Base-by-base conservation (phyloP, 1,140 invertebrate species). In the Carcinoscorpius rotundicauda region DNA sequence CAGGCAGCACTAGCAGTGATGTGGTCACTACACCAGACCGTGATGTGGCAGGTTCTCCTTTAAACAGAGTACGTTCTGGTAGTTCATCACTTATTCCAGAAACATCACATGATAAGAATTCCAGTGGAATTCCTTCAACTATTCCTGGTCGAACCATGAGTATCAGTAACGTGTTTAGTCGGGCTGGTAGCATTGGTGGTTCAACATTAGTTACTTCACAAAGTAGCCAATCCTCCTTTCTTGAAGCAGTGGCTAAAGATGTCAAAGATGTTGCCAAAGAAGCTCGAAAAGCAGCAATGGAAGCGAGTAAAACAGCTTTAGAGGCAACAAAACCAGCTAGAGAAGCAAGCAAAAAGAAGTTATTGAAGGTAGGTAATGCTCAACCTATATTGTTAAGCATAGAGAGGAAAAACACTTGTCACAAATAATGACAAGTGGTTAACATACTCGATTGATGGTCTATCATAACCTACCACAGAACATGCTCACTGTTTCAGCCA, bases 251-350 rank as follows among this genome's bases (percentile, higher is more conserved):
- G 61, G 64, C 91, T 0, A 82, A 86, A 52, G 88, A 92, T 72
- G 91, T 90, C 0, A 93, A 92, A 72, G 91, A 89, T 76, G 90
- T 89, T 4, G 86, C 91, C 1, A 88, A 87, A 68, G 90, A 90
- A 76, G 88, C 83, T 5, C 87, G 88, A 0, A 91, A 92, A 73
- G 85, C 84, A 63, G 90, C 90, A 0, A 72, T 91, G 29, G 89
- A 92, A 78, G 89, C 88, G 0, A 90, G 89, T 67, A 92, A 91
- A 76, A 89, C 71, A 84, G 58, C 90, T 86, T 52, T 73, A 11
- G 88, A 89, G 3, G 89, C 93, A n/a, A 93, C 91, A 0, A 94
- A 93, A 76, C 89, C 87, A 73, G 90, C 90, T 4, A 90, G 91
- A 72, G 89, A 92, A 79, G 89, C 81, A 9, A 89, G 87, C 9